These are phyloP conservation scores for Neopelma chrysocephalum DNA, from an alignment of 2,797 vertebrate species.

Conservation along the genomic window DNA sequence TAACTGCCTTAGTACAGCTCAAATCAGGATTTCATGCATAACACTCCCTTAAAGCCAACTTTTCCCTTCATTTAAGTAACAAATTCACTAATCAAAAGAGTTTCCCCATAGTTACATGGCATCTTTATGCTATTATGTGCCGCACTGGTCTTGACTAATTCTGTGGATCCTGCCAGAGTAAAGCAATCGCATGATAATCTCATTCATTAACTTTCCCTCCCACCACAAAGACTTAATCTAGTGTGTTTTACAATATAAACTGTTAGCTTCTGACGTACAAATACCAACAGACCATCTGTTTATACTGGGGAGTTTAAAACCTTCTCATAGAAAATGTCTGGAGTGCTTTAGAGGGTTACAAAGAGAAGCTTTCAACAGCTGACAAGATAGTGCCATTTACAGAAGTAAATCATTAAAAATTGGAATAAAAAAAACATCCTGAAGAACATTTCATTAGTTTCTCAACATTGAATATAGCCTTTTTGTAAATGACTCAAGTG, in stretches of 20 bases:
- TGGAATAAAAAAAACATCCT: not conserved
- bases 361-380: not conserved
- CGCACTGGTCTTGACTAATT: not conserved
- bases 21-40: not conserved
- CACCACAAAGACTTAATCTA: not conserved
- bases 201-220: not conserved
- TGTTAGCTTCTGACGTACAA: not conserved
- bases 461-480: not conserved
- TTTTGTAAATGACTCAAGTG: not conserved
- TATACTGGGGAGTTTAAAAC: not conserved
- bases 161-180: not conserved
- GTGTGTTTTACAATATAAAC: not conserved
- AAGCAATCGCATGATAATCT: not conserved
- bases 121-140: not conserved
- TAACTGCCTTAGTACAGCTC: not conserved
- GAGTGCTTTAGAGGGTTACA: not conserved
- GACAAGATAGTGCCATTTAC: not conserved
- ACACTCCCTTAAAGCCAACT: not conserved
- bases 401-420: not conserved
- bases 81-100: not conserved
- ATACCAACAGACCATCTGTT: slow-evolving; percentile 18
- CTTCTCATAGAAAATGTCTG: not conserved
- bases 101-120: not conserved
- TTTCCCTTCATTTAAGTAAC: not conserved
- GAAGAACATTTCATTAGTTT: not conserved